Conservation (phyloP, 2,888 invertebrate genomes). For the Caenorhabditis sinica region DNA sequence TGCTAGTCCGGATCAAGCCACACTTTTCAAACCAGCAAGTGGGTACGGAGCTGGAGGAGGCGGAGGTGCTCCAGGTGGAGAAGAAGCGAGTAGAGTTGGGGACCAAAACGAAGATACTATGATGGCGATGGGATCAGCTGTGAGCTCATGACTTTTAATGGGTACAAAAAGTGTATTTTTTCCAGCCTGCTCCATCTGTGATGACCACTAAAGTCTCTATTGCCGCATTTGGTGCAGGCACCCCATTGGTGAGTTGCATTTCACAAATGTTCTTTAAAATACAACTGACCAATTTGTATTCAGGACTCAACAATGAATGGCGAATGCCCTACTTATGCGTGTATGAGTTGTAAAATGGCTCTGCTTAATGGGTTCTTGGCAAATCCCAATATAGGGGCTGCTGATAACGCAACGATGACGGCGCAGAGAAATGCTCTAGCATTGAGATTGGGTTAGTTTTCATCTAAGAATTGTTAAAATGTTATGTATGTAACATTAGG, state of each 20-base stretch:
- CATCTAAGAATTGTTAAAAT: background rate
- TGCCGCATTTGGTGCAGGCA: constrained; percentile 48
- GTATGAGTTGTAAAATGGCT: constrained; percentile 73
- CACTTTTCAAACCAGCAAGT: constrained; percentile 40
- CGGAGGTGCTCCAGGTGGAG: background rate
- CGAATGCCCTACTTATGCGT: constrained; percentile 62
- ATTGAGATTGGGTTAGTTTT: constrained; percentile 29
- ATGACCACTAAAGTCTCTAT: constrained; percentile 58
- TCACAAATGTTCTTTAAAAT: constrained; percentile 1
- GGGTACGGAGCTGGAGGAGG: constrained; percentile 15
- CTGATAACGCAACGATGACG: constrained; percentile 52
- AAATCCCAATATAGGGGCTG: constrained; percentile 49
- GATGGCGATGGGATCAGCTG: constrained; percentile 9
- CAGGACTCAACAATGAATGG: constrained; percentile 48
- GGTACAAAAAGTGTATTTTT: background rate
- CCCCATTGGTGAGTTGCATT: constrained; percentile 46
- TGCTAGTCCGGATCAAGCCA: constrained; percentile 52
- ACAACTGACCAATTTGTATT: constrained; percentile 22
- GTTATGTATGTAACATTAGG: constrained; percentile 26
- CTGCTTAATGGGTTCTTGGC: constrained; percentile 68
- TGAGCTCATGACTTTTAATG: background rate
- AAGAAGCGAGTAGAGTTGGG: background rate
- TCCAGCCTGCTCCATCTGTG: constrained; percentile 24
- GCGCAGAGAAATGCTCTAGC: constrained; percentile 55
- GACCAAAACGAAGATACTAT: background rate